Evolutionary conservation across 2,113 vertebrate genomes (phyloP), one percentile per base, ranked within the genome.

Genomic region (Dolichallabes microphthalmus): DNA sequence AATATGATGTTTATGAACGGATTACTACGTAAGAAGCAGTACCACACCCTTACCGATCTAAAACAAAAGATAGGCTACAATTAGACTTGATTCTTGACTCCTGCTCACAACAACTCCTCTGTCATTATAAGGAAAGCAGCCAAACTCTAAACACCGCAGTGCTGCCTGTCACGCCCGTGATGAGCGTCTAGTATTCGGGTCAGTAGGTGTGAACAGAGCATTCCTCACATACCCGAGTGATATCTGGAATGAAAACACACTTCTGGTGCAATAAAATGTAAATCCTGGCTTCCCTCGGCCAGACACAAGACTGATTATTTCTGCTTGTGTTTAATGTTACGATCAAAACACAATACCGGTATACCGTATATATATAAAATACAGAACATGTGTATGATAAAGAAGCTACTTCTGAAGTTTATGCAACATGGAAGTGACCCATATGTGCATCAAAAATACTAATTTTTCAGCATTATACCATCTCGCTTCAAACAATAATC

Each of bases 181-280:
- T 22, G 19, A 22, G 20, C 53, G 20, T 81, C 39, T 19, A 82
- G 45, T 30, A 68, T 55, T 53, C 35, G 55, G 50, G 32, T 45
- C n/a, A 20, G 58, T 19, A 45, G 35, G 80, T 74, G 84, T 84
- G 57, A 32, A 86, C 27, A 61, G 60, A 57, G n/a, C 66, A 88
- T 89, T 88, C 84, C 88, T 52, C 30, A 82, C 84, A 88, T 88
- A 74, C 79, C 64, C 64, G 57, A 69, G 60, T 74, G 17, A 85
- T 85, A 57, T 87, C 53, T 27, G 81, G 27, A 57, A 39, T 84
- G 57, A 88, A 89, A 85, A 79, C n/a, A 45, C 3, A 19, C 86
- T 78, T 84, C 69, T 66, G 84, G 83, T 74, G 13, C 84, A 66
- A 85, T 12, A 57, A 27, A 57, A 64, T 32, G 35, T 45, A 76